phyloP scores from a whole-genome alignment of 2,888 invertebrate species.

The Spodoptera exigua region DNA sequence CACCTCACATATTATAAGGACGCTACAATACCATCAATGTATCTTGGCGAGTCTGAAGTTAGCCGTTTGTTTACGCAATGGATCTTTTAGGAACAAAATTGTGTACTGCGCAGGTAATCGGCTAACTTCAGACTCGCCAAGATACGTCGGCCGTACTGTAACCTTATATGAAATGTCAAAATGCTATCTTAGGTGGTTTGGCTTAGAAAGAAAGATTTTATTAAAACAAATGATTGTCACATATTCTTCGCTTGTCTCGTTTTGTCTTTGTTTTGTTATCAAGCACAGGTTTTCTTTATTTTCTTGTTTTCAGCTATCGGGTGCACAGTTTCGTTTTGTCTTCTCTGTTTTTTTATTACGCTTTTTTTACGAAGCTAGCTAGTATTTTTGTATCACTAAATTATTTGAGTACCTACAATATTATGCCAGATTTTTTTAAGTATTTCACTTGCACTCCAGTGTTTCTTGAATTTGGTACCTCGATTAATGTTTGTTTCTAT shows the following conservation, averaged over 20 bases:
- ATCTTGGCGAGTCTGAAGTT: too few species aligned
- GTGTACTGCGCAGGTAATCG: too few species aligned
- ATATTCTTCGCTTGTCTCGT: conserved; percentile 6
- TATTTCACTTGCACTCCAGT: conserved; percentile 11
- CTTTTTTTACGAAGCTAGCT: not conserved
- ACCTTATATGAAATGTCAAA: too few species aligned
- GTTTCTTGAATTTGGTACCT: not conserved
- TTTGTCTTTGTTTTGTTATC: conserved; percentile 15
- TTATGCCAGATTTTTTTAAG: not conserved
- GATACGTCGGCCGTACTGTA: too few species aligned
- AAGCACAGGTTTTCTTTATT: conserved; percentile 32
- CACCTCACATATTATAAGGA: too few species aligned
- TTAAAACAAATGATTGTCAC: conserved; percentile 13
- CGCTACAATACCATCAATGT: too few species aligned
- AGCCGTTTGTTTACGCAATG: too few species aligned
- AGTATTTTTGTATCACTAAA: not conserved
- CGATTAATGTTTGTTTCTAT: not conserved
- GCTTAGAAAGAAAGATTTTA: conserved; percentile 3
- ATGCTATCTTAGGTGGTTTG: too few species aligned
- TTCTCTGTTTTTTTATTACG: not conserved
- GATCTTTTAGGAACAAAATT: too few species aligned
- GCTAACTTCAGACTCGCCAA: too few species aligned
- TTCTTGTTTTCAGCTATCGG: conserved; percentile 30
- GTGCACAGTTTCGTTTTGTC: conserved; percentile 20
- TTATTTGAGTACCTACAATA: too few species aligned